Evolutionary conservation across 2,888 invertebrate species (phyloP).

Genomic region (Allophyes oxyacanthae): DNA sequence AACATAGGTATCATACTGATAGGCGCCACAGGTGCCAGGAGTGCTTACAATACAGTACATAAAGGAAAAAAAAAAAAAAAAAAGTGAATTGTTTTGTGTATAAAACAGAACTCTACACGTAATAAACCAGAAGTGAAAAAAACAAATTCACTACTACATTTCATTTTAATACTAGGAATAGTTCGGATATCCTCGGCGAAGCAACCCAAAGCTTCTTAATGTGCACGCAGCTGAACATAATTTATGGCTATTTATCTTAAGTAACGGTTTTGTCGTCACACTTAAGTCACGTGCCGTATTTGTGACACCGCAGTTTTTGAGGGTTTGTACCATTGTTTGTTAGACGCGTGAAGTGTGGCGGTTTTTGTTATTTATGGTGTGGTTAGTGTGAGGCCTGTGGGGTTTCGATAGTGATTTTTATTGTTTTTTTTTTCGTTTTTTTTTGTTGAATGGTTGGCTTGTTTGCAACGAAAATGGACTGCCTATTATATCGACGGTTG

Average conservation of each 20-base stretch:
- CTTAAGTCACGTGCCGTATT: slow-evolving; percentile 50
- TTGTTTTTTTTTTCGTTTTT: background rate
- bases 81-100: no score
- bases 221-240: slow-evolving; percentile 36
- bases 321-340: slow-evolving; percentile 44
- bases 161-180: background rate
- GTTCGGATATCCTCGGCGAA: slow-evolving; percentile 1
- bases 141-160: no score
- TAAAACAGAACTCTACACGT: no score
- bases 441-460: slow-evolving; percentile 6
- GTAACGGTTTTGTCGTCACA: slow-evolving; percentile 46
- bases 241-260: slow-evolving; percentile 44
- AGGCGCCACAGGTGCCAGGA: no score
- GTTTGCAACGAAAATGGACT: background rate
- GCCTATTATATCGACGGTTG: background rate
- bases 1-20: no score
- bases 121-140: no score
- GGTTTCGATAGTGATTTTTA: background rate
- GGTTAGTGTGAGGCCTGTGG: slow-evolving; percentile 2
- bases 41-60: no score
- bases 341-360: slow-evolving; percentile 21
- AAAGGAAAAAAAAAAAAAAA: no score
- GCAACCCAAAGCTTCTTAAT: slow-evolving; percentile 14
- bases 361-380: slow-evolving; percentile 38
- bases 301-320: slow-evolving; percentile 29